Evolutionary conservation across 2,797 vertebrate genomes (phyloP), one percentile per base, ranked within the genome.

Genomic region (Enteromius afrohamiltoni): DNA sequence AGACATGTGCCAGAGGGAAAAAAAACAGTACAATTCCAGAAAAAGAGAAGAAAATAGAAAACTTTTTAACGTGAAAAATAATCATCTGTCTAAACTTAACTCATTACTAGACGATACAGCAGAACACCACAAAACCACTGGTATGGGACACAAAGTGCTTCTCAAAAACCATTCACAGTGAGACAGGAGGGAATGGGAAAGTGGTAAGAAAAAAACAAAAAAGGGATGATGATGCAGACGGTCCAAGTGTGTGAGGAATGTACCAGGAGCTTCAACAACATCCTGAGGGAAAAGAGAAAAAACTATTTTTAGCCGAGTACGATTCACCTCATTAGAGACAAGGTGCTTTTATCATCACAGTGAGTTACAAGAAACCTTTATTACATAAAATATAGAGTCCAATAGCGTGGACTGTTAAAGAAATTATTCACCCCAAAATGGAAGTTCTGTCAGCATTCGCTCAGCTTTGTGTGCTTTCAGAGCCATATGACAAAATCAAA

Each of bases 161-260:
- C 75, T 82, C 76, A 45, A 37, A 70, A 84, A 76, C 23, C 80
- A 62, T 85, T n/a, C 53, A 40, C 65, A 11, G 40, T 75, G 73
- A 83, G 73, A 65, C 49, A 17, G 67, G 34, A 71, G 80, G 26
- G 68, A 86, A 82, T 53, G 42, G 73, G 69, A 85, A 71, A 77
- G 37, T 34, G 58, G 70, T 31, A 85, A 82, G 67, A 55, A 81
- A 77, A 45, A 69, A 64, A 79, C 64, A 19, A 81, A 73, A 85
- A 79, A 76, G 80, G 75, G 77, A 77, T 71, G 60, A 70, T 11
- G 60, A 77, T 79, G 67, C 69, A 84, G 85, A 73, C 87, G 77
- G 85, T 86, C 89, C 86, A 85, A 89, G 87, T 82, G 88, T 90
- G 79, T 85, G 42, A 90, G 90, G 90, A 92, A 92, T 91, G 91